Base-by-base conservation (phyloP, 2,797 vertebrate genomes). In the Protosalanx chinensis region DNA sequence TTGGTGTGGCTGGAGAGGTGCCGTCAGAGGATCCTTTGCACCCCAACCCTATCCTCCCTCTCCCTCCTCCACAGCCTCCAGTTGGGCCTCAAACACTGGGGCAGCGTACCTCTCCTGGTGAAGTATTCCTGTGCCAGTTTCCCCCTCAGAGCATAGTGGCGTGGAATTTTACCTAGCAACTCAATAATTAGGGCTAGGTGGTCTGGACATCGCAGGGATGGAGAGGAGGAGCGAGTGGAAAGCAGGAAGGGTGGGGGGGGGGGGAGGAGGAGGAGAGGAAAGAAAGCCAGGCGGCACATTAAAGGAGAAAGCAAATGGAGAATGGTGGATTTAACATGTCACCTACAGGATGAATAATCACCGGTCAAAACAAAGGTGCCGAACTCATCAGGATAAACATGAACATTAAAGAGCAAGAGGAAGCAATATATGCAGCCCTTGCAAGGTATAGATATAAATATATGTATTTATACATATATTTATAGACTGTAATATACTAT, bases 91-190 rank as follows among this genome's bases (percentile, higher is more conserved):
- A 72, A 76, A 80, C 84, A 85, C 76, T 81, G 79, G 76, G 76
- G 35, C 74, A 16, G 80, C 86, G 2, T 92, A 93, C 92, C 92
- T 93, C 88, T 91, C 79, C 72, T 85, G 85, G 73, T 90, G 89
- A 94, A 94, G 89, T 92, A 93, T 90, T 93, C 92, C 92, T 93
- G 91, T 81, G 92, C 93, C 78, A 90, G 93, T 92, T 94, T 94
- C 90, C 93, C 93, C 81, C 86, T 90, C 86, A 93, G 90, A 78
- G 90, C 91, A 92, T 88, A 92, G 82, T 88, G 88, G 78, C 89
- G 87, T 85, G 93, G 93, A 82, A 94, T 91, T 91, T 91, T 90
- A 89, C 93, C 93, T 70, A 94, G 91, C 87, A 94, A 92, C 85
- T 94, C 92, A 84, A 91, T 93, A 88, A 92, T 91, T 78, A 91